Percentiles rank a stretch among this genome's conserved stretches.
Conservation (phyloP, 2,888 invertebrate species). For the Ophonus ardosiacus region DNA sequence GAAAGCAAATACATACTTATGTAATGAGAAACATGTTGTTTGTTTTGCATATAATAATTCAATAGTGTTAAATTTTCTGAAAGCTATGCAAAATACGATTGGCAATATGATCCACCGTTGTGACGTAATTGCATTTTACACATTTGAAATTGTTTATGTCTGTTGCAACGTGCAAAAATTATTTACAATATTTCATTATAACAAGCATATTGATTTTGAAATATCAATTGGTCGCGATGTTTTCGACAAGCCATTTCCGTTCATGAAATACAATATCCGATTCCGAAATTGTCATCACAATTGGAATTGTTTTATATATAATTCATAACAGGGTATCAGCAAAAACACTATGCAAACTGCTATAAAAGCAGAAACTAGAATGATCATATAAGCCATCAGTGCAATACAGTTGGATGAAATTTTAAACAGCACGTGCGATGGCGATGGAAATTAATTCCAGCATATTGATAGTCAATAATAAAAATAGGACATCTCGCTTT, state of each 20-base stretch:
- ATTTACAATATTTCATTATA: conserved; percentile 30
- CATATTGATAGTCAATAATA: too few species aligned
- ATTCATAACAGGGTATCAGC: conserved; percentile 4
- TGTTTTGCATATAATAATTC: too few species aligned
- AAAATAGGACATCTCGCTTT: neutral
- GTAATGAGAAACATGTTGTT: too few species aligned
- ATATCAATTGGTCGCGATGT: conserved; percentile 21
- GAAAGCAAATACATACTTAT: too few species aligned
- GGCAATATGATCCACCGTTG: neutral
- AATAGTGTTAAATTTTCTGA: too few species aligned
- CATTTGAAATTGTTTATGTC: neutral
- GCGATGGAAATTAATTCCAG: neutral
- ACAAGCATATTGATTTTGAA: conserved; percentile 34
- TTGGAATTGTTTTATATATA: conserved; percentile 31
- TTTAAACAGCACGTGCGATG: neutral
- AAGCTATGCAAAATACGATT: too few species aligned
- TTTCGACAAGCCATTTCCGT: conserved; percentile 42
- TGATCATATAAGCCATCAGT: too few species aligned
- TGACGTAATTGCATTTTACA: neutral
- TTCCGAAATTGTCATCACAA: conserved; percentile 31
- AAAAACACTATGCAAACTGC: neutral
- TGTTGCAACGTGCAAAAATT: conserved; percentile 16
- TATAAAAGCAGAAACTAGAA: neutral
- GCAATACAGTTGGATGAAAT: neutral
- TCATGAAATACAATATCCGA: conserved; percentile 33